A percentile compares a stretch with the other conserved stretches of the same genome.
Conservation (phyloP, 2,797 vertebrate species). For the Pseudochromis fuscus region DNA sequence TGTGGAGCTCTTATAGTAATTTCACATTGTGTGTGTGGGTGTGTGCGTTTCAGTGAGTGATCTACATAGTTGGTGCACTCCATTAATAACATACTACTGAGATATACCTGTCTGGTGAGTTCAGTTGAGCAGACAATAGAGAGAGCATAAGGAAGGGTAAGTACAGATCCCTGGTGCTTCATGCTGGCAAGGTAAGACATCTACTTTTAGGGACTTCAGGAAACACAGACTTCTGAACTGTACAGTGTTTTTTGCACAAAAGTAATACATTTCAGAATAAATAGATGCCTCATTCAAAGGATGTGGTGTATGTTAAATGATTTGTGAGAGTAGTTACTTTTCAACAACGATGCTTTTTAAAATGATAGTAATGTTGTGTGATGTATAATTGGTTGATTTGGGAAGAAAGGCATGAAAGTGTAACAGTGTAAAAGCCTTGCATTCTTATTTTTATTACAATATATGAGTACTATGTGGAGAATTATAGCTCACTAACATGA, state of each 20-base stretch:
- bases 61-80: neutral
- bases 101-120: constrained; percentile 73
- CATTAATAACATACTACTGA: constrained; percentile 13
- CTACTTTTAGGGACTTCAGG: neutral
- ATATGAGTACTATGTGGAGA: neutral
- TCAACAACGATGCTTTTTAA: neutral
- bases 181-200: constrained; percentile 60
- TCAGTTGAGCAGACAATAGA: constrained; percentile 35
- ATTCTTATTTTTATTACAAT: neutral
- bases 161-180: constrained; percentile 24
- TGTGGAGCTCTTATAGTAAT: too few species aligned
- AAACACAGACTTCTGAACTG: neutral
- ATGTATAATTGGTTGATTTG: neutral
- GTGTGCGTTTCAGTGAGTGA: neutral
- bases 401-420: too few species aligned
- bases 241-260: neutral
- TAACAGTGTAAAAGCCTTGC: neutral
- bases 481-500: neutral
- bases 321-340: neutral
- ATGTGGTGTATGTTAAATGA: neutral
- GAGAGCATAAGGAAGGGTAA: too few species aligned
- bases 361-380: neutral
- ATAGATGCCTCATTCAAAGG: neutral
- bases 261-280: neutral
- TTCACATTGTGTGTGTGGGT: neutral